phyloP scores from a whole-genome alignment of 2,113 vertebrate species.

The Cynocephalus volans region DNA sequence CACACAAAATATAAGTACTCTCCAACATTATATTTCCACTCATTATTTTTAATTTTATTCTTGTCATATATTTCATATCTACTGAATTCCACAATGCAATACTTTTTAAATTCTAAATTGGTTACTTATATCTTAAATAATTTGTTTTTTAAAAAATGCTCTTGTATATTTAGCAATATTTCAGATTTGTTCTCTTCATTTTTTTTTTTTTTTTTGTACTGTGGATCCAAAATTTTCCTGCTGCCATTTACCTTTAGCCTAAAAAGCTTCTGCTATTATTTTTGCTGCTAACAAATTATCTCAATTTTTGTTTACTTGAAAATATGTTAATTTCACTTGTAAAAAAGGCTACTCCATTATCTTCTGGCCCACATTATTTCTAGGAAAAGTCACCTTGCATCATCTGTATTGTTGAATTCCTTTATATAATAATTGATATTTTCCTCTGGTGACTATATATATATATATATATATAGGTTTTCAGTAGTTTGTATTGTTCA shows the following conservation, averaged over 20 bases:
- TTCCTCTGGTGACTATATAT: neutral
- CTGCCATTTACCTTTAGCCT: neutral
- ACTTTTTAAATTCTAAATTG: neutral
- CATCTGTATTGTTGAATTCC: neutral
- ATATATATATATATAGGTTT: neutral
- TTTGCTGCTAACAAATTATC: neutral
- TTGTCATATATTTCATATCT: neutral
- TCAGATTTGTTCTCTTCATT: neutral
- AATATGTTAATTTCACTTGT: neutral
- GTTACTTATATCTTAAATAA: neutral
- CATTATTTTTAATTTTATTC: neutral
- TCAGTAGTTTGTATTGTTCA: neutral
- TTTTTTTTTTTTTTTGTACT: neutral
- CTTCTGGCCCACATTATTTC: neutral
- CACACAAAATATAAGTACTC: neutral
- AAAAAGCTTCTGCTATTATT: neutral
- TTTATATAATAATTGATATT: neutral
- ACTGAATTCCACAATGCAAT: neutral
- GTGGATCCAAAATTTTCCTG: neutral
- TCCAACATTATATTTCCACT: neutral
- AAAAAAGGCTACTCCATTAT: neutral
- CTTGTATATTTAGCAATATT: neutral
- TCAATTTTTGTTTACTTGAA: neutral
- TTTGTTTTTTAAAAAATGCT: neutral
- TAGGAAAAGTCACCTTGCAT: neutral